Evolutionary conservation across 2,797 vertebrate species (phyloP).

Genomic region (Cheirogaleus major): DNA sequence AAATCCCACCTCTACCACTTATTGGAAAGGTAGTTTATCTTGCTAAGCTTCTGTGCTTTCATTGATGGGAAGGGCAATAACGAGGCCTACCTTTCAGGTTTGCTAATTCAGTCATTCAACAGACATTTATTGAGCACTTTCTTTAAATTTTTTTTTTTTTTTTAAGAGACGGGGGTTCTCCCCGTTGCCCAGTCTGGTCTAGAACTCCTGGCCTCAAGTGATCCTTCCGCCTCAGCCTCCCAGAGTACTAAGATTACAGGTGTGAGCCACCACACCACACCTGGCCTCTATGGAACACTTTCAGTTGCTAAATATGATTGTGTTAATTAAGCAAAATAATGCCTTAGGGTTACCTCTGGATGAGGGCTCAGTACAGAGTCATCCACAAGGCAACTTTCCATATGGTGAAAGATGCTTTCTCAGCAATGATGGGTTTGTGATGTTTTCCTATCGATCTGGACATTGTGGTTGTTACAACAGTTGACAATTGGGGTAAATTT

Average conservation of each 20-base stretch:
- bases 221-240: background rate
- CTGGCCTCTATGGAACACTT: background rate
- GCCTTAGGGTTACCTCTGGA: background rate
- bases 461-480: background rate
- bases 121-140: background rate
- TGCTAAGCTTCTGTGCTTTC: background rate
- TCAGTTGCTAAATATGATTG: background rate
- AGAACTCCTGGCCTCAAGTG: background rate
- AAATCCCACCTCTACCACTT: background rate
- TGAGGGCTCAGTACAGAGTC: background rate
- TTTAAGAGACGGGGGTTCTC: background rate
- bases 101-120: background rate
- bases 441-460: fast-evolving
- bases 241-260: background rate
- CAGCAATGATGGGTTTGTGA: fast-evolving
- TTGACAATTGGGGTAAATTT: background rate
- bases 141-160: too few relatives aligned
- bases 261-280: background rate
- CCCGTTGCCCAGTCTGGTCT: background rate
- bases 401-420: background rate
- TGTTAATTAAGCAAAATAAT: background rate
- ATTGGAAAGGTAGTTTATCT: background rate
- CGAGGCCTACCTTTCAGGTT: background rate
- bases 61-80: background rate
- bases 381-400: background rate